Conservation (phyloP, 1,140 invertebrate genomes). For the Forficula auricularia region DNA sequence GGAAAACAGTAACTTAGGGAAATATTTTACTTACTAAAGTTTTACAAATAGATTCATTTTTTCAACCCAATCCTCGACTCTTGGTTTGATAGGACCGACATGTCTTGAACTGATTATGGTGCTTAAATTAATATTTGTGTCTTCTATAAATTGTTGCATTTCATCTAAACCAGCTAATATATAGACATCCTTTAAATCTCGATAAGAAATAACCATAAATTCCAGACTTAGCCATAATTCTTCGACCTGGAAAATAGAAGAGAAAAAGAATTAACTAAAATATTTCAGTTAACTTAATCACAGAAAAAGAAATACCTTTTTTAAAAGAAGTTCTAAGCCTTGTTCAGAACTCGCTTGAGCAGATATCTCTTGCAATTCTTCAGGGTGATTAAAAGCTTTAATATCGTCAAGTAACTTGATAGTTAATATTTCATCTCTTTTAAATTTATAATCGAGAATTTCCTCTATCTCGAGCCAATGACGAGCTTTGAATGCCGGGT, state of each 20-base stretch:
- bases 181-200: conserved; percentile 63
- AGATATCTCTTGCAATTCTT: conserved; percentile 65
- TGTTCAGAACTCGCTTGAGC: conserved; percentile 70
- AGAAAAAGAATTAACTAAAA: conserved; percentile 23
- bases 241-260: conserved; percentile 43
- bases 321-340: conserved; percentile 55
- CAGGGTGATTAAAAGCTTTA: conserved; percentile 46
- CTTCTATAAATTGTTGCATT: conserved; percentile 60
- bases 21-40: conserved; percentile 44
- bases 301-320: conserved; percentile 42
- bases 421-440: conserved; percentile 42
- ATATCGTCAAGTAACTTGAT: conserved; percentile 49
- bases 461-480: conserved; percentile 71
- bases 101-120: conserved; percentile 69
- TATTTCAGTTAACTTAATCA: conserved; percentile 21
- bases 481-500: conserved; percentile 49
- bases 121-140: conserved; percentile 67
- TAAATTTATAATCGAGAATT: conserved; percentile 49
- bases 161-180: conserved; percentile 69
- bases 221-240: conserved; percentile 62
- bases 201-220: conserved; percentile 54
- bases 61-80: conserved; percentile 62
- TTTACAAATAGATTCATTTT: conserved; percentile 55
- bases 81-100: conserved; percentile 59
- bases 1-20: conserved; percentile 6